Percentiles rank a stretch among this genome's conserved stretches.
Evolutionary conservation across 2,797 vertebrate genomes (phyloP).

Genomic region (Cryptoprocta ferox): DNA sequence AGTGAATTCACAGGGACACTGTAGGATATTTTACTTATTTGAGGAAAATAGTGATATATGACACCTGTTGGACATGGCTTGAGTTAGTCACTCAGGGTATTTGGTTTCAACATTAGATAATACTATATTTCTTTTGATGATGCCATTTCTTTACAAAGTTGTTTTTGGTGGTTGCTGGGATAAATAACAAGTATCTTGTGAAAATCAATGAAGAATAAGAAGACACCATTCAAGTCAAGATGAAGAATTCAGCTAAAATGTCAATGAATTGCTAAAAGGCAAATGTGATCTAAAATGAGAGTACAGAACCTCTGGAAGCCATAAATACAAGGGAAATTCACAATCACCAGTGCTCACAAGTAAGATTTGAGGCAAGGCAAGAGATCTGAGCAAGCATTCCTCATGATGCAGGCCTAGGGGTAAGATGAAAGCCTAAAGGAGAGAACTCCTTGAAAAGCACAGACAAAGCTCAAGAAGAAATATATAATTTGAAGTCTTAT

Average conservation of each 20-base stretch:
- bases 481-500: not conserved
- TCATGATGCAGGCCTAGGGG: not conserved
- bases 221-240: not conserved
- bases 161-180: not conserved
- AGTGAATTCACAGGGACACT: not conserved
- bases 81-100: not conserved
- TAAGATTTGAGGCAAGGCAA: not conserved
- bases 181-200: not conserved
- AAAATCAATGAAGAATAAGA: not conserved
- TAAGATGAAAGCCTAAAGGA: not conserved
- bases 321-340: not conserved
- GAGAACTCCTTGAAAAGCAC: not conserved
- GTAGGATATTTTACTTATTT: not conserved
- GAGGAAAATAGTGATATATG: not conserved
- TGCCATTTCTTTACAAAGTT: not conserved
- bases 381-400: not conserved
- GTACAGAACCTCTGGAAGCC: not conserved
- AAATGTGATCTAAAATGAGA: not conserved
- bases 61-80: not conserved
- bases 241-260: not conserved
- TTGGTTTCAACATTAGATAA: not conserved
- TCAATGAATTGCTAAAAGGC: not conserved
- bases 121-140: not conserved
- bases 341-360: not conserved
- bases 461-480: not conserved